Percentiles rank a stretch among this genome's conserved stretches.
Evolutionary conservation across 92 coral and sea anemone genomes (phyloP).

Genomic region (Paragorgia papillata): DNA sequence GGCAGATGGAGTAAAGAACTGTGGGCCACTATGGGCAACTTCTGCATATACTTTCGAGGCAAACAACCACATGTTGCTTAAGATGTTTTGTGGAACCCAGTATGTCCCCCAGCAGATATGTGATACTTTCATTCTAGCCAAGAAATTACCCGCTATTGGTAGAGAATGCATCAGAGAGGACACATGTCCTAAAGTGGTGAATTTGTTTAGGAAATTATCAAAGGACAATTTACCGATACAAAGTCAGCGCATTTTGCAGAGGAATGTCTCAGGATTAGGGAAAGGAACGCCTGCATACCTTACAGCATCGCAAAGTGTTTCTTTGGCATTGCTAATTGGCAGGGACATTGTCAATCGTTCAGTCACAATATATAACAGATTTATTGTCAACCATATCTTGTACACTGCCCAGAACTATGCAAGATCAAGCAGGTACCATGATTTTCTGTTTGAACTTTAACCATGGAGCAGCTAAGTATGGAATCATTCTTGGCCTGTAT

Average conservation of each 20-base stretch:
- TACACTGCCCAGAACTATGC: slow-evolving; percentile 27
- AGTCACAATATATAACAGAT: slow-evolving; percentile 12
- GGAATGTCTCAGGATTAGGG: slow-evolving; percentile 17
- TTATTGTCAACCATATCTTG: slow-evolving; percentile 25
- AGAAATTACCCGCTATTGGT: too few relatives aligned
- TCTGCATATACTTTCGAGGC: too few relatives aligned
- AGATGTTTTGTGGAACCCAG: too few relatives aligned
- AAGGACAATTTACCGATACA: too few relatives aligned
- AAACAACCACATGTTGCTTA: too few relatives aligned
- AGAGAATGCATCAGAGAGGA: too few relatives aligned
- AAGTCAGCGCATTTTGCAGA: slow-evolving; percentile 1
- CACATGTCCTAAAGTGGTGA: too few relatives aligned
- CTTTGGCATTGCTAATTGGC: slow-evolving; percentile 11
- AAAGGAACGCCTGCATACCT: slow-evolving; percentile 4
- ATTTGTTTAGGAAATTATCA: too few relatives aligned
- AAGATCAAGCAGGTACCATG: slow-evolving; percentile 16
- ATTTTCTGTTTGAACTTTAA: neutral
- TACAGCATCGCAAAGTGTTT: slow-evolving; percentile 25
- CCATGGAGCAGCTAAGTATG: neutral
- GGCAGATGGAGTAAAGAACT: too few relatives aligned
- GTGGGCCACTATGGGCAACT: too few relatives aligned
- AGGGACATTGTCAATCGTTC: slow-evolving; percentile 15
- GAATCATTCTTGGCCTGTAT: slow-evolving; percentile 18
- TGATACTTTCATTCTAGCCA: too few relatives aligned
- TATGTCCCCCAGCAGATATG: too few relatives aligned